These are phyloP conservation scores for Muscicapa comitata DNA, from an alignment of 2,797 vertebrate species.

Conservation along the genomic window DNA sequence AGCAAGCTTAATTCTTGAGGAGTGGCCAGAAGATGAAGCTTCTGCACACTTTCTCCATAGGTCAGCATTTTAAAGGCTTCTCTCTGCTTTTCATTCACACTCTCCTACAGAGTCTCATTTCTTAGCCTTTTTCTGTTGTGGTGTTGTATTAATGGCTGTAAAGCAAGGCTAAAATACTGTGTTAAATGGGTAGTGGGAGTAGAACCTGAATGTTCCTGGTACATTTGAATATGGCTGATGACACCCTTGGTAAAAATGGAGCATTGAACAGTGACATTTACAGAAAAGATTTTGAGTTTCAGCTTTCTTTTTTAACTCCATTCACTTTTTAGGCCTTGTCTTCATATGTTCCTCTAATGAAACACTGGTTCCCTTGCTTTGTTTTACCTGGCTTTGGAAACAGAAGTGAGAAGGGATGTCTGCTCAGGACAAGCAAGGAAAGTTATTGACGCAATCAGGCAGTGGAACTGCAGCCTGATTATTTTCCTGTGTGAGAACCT, in stretches of 20 bases:
- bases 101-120: neutral
- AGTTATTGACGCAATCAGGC: fast-evolving
- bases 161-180: neutral
- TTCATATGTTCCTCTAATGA: neutral
- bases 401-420: neutral
- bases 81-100: neutral
- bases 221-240: neutral
- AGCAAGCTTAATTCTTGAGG: neutral
- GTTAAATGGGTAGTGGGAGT: neutral
- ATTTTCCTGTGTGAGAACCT: neutral
- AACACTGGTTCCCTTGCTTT: neutral
- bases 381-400: neutral
- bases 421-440: neutral
- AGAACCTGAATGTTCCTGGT: neutral
- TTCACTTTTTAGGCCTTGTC: neutral
- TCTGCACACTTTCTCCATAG: neutral
- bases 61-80: neutral
- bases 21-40: neutral
- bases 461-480: neutral
- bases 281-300: neutral
- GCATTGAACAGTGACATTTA: neutral
- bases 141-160: neutral
- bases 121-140: neutral
- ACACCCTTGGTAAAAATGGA: neutral
- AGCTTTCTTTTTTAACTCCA: neutral